These are phyloP conservation scores for Drosophila kambysellisi DNA, from an alignment of 2,888 invertebrate genomes.

Conservation along the genomic window DNA sequence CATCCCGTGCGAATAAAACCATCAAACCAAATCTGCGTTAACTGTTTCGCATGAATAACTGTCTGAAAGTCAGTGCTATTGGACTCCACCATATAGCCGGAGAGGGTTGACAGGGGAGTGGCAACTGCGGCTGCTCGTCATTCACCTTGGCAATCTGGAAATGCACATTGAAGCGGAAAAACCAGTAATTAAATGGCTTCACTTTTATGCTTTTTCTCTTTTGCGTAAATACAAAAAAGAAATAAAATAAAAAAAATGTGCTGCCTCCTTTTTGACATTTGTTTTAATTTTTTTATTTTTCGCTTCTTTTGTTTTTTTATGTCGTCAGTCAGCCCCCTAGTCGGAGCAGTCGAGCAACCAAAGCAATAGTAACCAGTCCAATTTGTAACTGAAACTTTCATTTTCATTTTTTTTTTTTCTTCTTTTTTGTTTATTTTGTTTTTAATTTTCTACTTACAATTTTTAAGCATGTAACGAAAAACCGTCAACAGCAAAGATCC, in stretches of 20 bases:
- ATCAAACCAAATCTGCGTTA: slow-evolving; percentile 32
- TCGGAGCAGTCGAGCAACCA: slow-evolving; percentile 13
- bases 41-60: slow-evolving; percentile 33
- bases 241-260: slow-evolving; percentile 1
- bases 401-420: slow-evolving; percentile 57
- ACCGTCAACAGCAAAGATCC: slow-evolving; percentile 39
- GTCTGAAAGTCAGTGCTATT: slow-evolving; percentile 35
- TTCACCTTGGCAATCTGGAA: slow-evolving; percentile 70
- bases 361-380: slow-evolving; percentile 40
- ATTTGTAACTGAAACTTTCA: slow-evolving; percentile 77
- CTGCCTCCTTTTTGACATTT: slow-evolving; percentile 26
- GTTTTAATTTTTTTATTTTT: slow-evolving; percentile 4
- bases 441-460: slow-evolving; percentile 6
- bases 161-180: slow-evolving; percentile 67
- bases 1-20: slow-evolving; percentile 7
- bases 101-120: slow-evolving; percentile 1
- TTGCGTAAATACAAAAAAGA: slow-evolving; percentile 9
- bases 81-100: slow-evolving; percentile 35
- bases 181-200: slow-evolving; percentile 75
- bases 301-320: slow-evolving; percentile 29
- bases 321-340: slow-evolving; percentile 29
- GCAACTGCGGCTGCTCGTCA: slow-evolving; percentile 48
- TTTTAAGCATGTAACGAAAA: slow-evolving; percentile 40
- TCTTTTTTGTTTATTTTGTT: slow-evolving; percentile 9
- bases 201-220: slow-evolving; percentile 44